These are phyloP conservation scores for Tauraco erythrolophus DNA, from an alignment of 2,113 vertebrate species.

Conservation along the genomic window DNA sequence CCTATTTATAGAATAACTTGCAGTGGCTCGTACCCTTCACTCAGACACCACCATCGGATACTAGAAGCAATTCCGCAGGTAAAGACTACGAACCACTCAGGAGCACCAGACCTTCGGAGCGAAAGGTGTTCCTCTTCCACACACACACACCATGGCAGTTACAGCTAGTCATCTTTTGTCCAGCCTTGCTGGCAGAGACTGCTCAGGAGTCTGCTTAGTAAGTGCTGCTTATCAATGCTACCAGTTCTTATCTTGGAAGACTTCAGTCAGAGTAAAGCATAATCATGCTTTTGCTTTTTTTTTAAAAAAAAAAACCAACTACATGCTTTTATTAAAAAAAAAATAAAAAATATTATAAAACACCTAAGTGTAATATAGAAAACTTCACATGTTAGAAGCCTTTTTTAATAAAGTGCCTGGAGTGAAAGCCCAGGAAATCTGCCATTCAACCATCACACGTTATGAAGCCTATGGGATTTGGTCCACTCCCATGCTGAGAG, in stretches of 20 bases:
- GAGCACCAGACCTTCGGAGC: not conserved
- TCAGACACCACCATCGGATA: not conserved
- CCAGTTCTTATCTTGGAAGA: not conserved
- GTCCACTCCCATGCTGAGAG: not conserved
- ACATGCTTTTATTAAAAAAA: not conserved
- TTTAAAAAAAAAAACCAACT: too few species aligned
- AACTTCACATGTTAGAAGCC: not conserved
- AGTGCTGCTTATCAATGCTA: not conserved
- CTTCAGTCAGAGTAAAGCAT: not conserved
- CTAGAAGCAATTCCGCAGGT: not conserved
- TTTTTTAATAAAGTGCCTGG: not conserved
- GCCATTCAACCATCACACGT: not conserved
- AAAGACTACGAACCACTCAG: not conserved
- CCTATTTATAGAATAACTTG: conserved; percentile 2
- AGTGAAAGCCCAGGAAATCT: not conserved
- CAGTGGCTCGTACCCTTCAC: not conserved
- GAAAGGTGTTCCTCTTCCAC: not conserved
- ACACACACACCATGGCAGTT: not conserved
- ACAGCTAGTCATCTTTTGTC: not conserved
- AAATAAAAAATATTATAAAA: not conserved
- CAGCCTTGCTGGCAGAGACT: not conserved
- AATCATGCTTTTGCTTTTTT: not conserved
- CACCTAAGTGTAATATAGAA: not conserved
- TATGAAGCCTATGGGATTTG: not conserved
- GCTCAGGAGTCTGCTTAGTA: not conserved